Evolutionary conservation across 2,888 invertebrate species (phyloP).

Genomic region (Unio pictorum): DNA sequence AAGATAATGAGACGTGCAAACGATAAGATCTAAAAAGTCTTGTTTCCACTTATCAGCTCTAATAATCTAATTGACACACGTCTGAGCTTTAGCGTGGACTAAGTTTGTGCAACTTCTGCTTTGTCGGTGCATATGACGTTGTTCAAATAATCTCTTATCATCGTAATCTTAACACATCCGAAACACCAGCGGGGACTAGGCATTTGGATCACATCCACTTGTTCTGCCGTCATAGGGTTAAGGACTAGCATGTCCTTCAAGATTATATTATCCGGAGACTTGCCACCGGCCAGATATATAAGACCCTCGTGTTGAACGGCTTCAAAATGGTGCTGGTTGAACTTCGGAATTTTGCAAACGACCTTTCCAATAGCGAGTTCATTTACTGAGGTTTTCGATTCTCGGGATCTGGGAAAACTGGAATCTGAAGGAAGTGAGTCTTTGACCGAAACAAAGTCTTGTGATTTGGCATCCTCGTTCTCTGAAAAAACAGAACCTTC

Average conservation of each 20-base stretch:
- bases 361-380: slow-evolving; percentile 33
- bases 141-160: slow-evolving; percentile 38
- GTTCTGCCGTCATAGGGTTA: slow-evolving; percentile 17
- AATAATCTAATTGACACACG: too few species aligned
- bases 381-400: slow-evolving; percentile 9
- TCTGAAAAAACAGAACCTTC: slow-evolving; percentile 37
- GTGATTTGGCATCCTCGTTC: slow-evolving; percentile 19
- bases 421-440: slow-evolving; percentile 24
- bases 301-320: slow-evolving; percentile 51
- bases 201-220: slow-evolving; percentile 32
- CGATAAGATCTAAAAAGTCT: too few species aligned
- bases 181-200: slow-evolving; percentile 49
- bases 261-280: slow-evolving; percentile 53
- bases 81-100: too few species aligned
- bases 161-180: slow-evolving; percentile 35
- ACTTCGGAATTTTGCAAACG: slow-evolving; percentile 30
- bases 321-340: slow-evolving; percentile 54
- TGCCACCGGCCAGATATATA: slow-evolving; percentile 50
- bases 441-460: slow-evolving; percentile 6
- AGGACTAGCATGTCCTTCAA: slow-evolving; percentile 33
- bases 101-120: not conserved
- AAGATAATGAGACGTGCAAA: too few species aligned
- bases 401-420: slow-evolving; percentile 12
- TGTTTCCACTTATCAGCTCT: too few species aligned
- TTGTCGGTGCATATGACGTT: slow-evolving; percentile 34